Percentiles rank a stretch among this genome's conserved stretches.
phyloP scores from a whole-genome alignment of 2,113 vertebrate species.

The Rhadina sibilatrix region DNA sequence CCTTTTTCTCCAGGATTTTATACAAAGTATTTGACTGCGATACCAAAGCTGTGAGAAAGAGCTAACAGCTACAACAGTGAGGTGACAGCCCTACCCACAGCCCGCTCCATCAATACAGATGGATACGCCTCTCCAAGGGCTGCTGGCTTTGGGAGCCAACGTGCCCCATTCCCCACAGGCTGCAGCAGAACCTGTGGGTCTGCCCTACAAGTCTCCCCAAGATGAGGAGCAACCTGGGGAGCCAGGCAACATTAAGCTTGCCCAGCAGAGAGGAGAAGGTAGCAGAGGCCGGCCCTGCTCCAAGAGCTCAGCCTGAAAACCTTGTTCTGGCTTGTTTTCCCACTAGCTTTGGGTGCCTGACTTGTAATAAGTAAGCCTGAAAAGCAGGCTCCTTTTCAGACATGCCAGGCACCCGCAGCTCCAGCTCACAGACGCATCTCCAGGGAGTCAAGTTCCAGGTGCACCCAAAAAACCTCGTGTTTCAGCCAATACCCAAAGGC shows the following conservation, averaged over 20 bases:
- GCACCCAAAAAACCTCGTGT: conserved; percentile 5
- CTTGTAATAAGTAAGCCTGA: conserved; percentile 52
- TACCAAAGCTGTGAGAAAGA: not conserved
- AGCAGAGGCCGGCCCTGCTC: not conserved
- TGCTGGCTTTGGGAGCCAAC: fast-evolving
- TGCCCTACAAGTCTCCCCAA: not conserved
- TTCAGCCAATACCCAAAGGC: conserved; percentile 25
- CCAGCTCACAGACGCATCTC: not conserved
- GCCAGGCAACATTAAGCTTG: not conserved
- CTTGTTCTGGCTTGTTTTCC: conserved; percentile 65
- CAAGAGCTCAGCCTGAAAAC: conserved; percentile 16
- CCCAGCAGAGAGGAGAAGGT: not conserved
- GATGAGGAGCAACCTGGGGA: not conserved
- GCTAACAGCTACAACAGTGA: not conserved
- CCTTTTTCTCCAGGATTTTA: not conserved
- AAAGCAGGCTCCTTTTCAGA: conserved; percentile 68
- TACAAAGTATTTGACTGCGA: not conserved
- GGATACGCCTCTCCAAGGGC: fast-evolving
- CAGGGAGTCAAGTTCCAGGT: conserved; percentile 53
- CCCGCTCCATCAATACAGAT: fast-evolving
- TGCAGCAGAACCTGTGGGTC: not conserved
- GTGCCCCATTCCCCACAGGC: fast-evolving
- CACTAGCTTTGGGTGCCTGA: conserved; percentile 26
- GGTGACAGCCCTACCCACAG: not conserved
- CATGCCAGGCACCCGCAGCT: conserved; percentile 41